Conservation (phyloP, 2,113 vertebrate species). For the Oryzias celebensis region DNA sequence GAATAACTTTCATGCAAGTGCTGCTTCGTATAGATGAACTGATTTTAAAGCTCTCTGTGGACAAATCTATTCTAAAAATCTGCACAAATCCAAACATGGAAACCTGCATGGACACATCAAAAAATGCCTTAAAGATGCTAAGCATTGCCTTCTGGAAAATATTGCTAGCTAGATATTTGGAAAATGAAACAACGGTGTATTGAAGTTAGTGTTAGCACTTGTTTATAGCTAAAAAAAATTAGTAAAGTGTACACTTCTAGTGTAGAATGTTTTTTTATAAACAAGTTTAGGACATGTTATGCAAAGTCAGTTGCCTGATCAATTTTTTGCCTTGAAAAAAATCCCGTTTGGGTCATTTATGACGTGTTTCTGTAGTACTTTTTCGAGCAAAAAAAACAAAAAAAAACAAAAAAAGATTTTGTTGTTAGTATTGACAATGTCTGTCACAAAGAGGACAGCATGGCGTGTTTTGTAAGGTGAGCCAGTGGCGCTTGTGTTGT, state of each 20-base stretch:
- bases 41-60: conserved; percentile 2
- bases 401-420: background rate
- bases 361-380: too few species aligned
- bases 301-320: conserved; percentile 8
- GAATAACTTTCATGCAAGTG: conserved; percentile 5
- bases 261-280: background rate
- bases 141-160: too few species aligned
- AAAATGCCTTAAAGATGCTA: too few species aligned
- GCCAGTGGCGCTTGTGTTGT: background rate
- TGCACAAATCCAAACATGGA: background rate
- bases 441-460: conserved; percentile 19
- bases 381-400: too few species aligned
- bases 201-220: too few species aligned
- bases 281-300: conserved; percentile 1
- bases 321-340: background rate
- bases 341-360: background rate
- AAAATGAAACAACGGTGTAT: too few species aligned
- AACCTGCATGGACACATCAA: background rate
- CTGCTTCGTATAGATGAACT: conserved; percentile 8
- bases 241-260: too few species aligned
- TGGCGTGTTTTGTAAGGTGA: conserved; percentile 8
- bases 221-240: too few species aligned
- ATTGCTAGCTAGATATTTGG: too few species aligned
- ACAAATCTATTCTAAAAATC: conserved; percentile 1
- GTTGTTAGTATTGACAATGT: conserved; percentile 13